Conservation (phyloP, 1,140 invertebrate species). For the Drosophila pseudoananassae region DNA sequence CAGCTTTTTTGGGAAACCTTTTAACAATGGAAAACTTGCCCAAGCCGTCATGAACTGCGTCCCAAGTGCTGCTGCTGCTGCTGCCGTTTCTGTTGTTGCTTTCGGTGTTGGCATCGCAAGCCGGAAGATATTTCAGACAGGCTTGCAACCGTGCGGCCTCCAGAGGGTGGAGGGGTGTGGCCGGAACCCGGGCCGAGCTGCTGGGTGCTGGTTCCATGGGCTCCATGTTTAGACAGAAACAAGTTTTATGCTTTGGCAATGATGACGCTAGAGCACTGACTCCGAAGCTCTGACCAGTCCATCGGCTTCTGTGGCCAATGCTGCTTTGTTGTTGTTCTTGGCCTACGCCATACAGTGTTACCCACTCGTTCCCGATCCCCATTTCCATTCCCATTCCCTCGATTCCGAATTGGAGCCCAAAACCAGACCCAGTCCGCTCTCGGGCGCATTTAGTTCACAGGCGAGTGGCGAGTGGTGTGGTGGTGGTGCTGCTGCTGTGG, state of each 20-base stretch:
- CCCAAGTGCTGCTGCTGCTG: constrained; percentile 23
- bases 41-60: constrained; percentile 57
- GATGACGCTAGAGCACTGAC: constrained; percentile 48
- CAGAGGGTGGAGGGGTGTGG: background rate
- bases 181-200: constrained; percentile 4
- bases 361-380: background rate
- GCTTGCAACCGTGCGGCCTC: constrained; percentile 33
- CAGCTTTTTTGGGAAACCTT: constrained; percentile 47
- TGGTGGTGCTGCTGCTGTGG: constrained; percentile 23
- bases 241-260: constrained; percentile 59
- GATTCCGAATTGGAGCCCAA: constrained; percentile 22
- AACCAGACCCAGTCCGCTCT: constrained; percentile 32
- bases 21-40: constrained; percentile 58
- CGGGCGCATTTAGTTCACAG: constrained; percentile 28
- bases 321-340: constrained; percentile 44
- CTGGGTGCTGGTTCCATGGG: constrained; percentile 23
- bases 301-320: constrained; percentile 43
- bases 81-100: constrained; percentile 7
- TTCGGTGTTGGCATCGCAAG: constrained; percentile 31
- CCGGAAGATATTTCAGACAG: constrained; percentile 58
- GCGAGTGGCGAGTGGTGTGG: background rate
- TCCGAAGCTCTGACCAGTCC: constrained; percentile 36
- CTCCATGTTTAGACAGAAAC: constrained; percentile 58
- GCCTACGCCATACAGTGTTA: constrained; percentile 24
- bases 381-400: background rate